These are phyloP conservation scores for Prunella fulvescens DNA, from an alignment of 2,113 vertebrate genomes.

Conservation along the genomic window DNA sequence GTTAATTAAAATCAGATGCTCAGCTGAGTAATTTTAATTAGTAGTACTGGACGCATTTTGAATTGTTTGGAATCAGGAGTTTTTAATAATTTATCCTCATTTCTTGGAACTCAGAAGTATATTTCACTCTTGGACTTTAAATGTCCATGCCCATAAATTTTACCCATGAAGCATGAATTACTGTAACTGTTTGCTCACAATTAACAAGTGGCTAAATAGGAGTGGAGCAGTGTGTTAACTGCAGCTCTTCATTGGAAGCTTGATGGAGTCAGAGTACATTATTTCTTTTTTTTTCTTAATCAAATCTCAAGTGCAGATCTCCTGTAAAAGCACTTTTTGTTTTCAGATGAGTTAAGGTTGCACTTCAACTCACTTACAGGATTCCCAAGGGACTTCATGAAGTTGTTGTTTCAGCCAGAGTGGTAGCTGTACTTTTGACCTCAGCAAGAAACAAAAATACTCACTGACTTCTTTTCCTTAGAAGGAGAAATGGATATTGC, in stretches of 20 bases:
- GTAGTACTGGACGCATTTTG: neutral
- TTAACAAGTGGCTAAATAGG: neutral
- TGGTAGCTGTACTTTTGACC: slow-evolving; percentile 19
- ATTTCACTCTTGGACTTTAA: slow-evolving; percentile 15
- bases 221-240: neutral
- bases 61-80: neutral
- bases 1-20: slow-evolving; percentile 53
- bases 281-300: neutral
- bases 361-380: neutral
- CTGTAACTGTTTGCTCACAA: neutral
- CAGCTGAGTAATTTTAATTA: slow-evolving; percentile 45
- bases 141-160: neutral
- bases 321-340: neutral
- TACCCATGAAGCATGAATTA: neutral
- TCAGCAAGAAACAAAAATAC: neutral
- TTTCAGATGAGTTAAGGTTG: neutral
- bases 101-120: slow-evolving; percentile 19
- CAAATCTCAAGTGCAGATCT: slow-evolving; percentile 14
- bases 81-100: slow-evolving; percentile 42
- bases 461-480: neutral
- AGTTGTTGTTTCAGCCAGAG: neutral
- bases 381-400: neutral
- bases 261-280: neutral
- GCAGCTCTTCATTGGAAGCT: neutral
- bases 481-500: neutral